Conservation (phyloP, 2,113 vertebrate species). For the Nymphicus hollandicus region DNA sequence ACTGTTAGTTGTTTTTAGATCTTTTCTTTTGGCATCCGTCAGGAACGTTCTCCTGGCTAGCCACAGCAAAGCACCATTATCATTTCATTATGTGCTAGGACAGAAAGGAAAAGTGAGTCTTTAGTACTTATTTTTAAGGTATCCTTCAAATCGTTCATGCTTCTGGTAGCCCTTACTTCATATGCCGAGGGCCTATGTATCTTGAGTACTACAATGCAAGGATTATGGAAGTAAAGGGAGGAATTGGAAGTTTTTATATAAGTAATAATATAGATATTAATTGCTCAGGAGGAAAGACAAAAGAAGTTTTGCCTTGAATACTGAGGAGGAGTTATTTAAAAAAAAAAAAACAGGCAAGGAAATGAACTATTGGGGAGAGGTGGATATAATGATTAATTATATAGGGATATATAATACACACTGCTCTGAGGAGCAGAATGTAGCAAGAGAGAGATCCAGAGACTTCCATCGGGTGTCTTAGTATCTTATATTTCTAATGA, state of each 20-base stretch:
- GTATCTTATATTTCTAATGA: neutral
- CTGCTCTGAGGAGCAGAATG: neutral
- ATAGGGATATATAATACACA: neutral
- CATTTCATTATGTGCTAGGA: neutral
- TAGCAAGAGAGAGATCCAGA: neutral
- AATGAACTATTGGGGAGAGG: neutral
- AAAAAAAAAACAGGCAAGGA: neutral
- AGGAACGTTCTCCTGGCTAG: neutral
- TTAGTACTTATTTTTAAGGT: neutral
- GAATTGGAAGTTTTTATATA: neutral
- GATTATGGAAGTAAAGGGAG: neutral
- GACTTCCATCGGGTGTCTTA: neutral
- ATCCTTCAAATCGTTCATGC: neutral
- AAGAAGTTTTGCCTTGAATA: neutral
- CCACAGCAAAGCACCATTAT: neutral
- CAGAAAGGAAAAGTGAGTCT: neutral
- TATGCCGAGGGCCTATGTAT: neutral
- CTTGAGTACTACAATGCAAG: neutral
- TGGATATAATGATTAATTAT: neutral
- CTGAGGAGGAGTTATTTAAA: neutral
- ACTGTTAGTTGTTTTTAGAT: constrained; percentile 21
- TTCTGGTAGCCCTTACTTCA: neutral
- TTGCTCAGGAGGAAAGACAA: neutral
- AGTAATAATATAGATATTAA: neutral
- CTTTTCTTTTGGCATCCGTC: constrained; percentile 29